Conservation (phyloP, 2,113 vertebrate genomes). For the Syrrhaptes paradoxus region DNA sequence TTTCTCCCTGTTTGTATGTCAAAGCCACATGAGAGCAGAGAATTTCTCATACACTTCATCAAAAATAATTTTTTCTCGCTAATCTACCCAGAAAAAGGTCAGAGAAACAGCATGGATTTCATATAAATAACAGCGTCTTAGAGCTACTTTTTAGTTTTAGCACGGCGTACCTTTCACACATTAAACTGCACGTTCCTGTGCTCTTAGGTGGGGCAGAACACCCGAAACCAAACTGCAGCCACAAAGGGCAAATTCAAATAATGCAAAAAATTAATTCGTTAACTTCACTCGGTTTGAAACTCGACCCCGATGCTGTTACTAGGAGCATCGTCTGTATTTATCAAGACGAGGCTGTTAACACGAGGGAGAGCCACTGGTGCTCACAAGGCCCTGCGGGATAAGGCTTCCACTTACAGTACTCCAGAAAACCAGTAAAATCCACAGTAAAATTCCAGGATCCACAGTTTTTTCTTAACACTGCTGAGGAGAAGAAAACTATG, state of each 20-base stretch:
- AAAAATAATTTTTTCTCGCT: background rate
- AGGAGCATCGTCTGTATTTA: background rate
- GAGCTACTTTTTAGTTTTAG: background rate
- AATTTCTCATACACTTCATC: accelerated
- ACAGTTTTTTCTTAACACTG: slow-evolving; percentile 19
- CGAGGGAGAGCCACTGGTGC: background rate
- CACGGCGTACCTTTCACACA: accelerated
- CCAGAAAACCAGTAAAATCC: slow-evolving; percentile 45
- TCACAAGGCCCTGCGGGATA: background rate
- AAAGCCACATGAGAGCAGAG: accelerated
- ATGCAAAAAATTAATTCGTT: background rate
- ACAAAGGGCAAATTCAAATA: background rate
- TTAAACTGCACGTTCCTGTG: accelerated
- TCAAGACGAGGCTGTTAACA: background rate
- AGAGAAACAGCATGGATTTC: accelerated
- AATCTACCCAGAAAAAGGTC: background rate
- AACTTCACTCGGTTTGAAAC: background rate
- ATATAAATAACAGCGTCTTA: accelerated
- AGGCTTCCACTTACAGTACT: slow-evolving; percentile 33
- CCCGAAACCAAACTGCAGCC: background rate
- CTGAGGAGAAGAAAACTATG: slow-evolving; percentile 33
- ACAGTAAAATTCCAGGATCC: slow-evolving; percentile 33
- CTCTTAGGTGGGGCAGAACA: background rate
- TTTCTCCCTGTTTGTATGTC: accelerated
- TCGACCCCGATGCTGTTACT: background rate